These are phyloP conservation scores for Psittacara wagleri DNA, from an alignment of 2,113 vertebrate species.

Conservation along the genomic window DNA sequence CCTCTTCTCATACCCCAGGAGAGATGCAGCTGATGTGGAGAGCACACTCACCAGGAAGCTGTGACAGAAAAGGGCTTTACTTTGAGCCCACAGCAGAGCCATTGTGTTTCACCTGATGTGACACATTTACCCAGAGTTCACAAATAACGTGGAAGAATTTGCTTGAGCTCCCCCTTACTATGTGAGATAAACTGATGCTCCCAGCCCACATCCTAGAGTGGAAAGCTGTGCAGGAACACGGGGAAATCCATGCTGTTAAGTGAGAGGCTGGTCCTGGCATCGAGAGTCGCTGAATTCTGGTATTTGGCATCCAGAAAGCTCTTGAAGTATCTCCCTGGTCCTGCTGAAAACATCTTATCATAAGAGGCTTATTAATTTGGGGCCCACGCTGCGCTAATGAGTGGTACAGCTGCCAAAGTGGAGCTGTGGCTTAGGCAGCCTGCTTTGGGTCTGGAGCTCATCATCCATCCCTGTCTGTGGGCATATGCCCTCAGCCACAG, in stretches of 20 bases:
- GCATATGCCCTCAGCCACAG: fast-evolving
- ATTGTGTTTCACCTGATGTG: neutral
- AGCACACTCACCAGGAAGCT: neutral
- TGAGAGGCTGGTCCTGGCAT: neutral
- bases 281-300: neutral
- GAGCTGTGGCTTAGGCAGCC: neutral
- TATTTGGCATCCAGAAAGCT: neutral
- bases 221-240: neutral
- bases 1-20: neutral
- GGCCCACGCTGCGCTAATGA: neutral
- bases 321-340: neutral
- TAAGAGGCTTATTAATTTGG: neutral
- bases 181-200: neutral
- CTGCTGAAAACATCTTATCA: neutral
- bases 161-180: neutral
- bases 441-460: neutral
- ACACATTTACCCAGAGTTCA: neutral
- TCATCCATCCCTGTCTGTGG: neutral
- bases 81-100: neutral
- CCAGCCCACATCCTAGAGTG: no score
- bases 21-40: neutral
- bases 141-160: neutral
- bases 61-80: neutral
- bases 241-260: neutral
- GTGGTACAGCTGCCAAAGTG: neutral